Percentiles rank a stretch among this genome's conserved stretches.
Conservation (phyloP, 2,888 invertebrate species). For the Nemotelus pantherinus region DNA sequence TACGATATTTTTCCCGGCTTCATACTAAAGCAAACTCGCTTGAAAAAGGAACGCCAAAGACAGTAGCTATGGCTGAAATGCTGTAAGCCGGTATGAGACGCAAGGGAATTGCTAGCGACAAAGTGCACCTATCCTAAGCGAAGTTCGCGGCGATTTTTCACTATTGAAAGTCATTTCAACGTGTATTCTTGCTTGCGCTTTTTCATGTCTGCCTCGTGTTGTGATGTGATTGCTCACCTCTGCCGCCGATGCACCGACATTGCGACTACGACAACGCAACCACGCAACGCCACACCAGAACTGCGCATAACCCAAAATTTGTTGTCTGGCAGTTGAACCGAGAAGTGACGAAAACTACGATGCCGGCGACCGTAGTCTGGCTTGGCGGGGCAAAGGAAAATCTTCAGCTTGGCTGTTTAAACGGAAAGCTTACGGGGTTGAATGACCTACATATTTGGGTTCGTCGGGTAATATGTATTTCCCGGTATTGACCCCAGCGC, state of each 20-base stretch:
- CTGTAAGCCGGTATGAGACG: too few relatives aligned
- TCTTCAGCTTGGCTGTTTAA: constrained; percentile 5
- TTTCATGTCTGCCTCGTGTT: constrained; percentile 18
- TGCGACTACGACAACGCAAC: constrained; percentile 6
- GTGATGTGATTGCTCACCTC: constrained; percentile 18
- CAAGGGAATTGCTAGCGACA: too few relatives aligned
- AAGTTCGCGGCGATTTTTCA: not conserved
- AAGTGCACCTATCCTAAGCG: not conserved
- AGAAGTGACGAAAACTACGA: constrained; percentile 27
- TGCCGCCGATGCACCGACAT: not conserved
- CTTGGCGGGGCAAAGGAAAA: constrained; percentile 13
- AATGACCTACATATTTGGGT: constrained; percentile 46
- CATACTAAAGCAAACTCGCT: too few relatives aligned
- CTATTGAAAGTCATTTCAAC: not conserved
- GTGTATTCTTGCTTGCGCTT: constrained; percentile 20
- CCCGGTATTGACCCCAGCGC: constrained; percentile 7
- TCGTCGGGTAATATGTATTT: constrained; percentile 7
- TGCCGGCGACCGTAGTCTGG: constrained; percentile 27
- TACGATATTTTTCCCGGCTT: too few relatives aligned
- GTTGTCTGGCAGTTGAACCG: constrained; percentile 42
- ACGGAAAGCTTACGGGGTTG: constrained; percentile 42
- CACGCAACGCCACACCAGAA: constrained; percentile 32
- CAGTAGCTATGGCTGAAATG: too few relatives aligned
- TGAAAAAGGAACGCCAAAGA: too few relatives aligned
- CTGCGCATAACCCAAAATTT: constrained; percentile 44